Percentiles rank a stretch among this genome's conserved stretches.
These are phyloP conservation scores for Ariolimax columbianus DNA, from an alignment of 2,888 invertebrate genomes.

Conservation along the genomic window DNA sequence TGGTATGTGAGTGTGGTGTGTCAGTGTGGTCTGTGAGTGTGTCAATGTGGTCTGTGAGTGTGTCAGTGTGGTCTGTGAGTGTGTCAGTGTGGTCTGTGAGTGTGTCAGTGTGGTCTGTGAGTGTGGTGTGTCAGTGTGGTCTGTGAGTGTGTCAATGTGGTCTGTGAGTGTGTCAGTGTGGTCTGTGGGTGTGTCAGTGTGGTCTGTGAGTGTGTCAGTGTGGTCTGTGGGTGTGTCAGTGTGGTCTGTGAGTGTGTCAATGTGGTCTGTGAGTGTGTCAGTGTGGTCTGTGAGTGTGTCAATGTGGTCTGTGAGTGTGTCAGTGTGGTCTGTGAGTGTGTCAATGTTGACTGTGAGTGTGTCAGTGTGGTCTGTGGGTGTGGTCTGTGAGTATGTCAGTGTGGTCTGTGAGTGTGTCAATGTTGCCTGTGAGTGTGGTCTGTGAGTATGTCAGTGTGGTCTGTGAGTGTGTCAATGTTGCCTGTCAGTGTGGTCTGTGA, in stretches of 20 bases:
- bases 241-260: background rate
- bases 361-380: no score
- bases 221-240: background rate
- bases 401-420: no score
- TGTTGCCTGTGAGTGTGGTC: no score
- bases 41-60: background rate
- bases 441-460: background rate
- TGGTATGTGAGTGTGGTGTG: background rate
- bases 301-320: background rate
- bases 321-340: no score
- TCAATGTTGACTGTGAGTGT: no score
- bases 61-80: background rate
- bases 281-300: background rate
- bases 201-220: background rate
- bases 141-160: no score
- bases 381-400: no score
- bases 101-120: background rate
- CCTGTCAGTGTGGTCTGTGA: background rate
- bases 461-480: background rate
- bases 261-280: no score
- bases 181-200: no score
- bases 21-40: background rate
- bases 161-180: background rate
- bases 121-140: background rate
- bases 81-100: background rate